Evolutionary conservation across 2,888 invertebrate genomes (phyloP).

Genomic region (Nipponacmea schrenckii): DNA sequence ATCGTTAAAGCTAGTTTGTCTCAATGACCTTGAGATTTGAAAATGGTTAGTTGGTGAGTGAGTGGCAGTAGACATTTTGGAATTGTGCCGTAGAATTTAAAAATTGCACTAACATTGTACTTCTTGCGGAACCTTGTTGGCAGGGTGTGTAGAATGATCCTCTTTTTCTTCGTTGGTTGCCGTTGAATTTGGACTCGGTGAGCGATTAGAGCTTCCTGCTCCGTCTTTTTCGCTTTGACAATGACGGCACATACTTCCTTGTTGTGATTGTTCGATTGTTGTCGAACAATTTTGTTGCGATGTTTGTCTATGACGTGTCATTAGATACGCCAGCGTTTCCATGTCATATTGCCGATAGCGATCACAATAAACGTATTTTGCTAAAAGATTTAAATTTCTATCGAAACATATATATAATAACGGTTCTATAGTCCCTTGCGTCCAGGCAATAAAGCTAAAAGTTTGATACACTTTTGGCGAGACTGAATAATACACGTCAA

Average conservation of each 20-base stretch:
- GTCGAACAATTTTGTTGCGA: constrained; percentile 16
- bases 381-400: constrained; percentile 59
- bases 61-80: no score
- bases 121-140: not conserved
- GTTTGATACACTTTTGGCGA: constrained; percentile 65
- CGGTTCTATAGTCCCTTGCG: constrained; percentile 65
- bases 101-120: not conserved
- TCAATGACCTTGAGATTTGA: no score
- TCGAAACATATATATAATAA: constrained; percentile 65
- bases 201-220: not conserved
- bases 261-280: constrained; percentile 10
- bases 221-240: constrained; percentile 7
- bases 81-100: no score
- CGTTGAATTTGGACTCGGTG: not conserved
- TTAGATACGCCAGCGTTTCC: constrained; percentile 44
- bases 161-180: not conserved
- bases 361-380: constrained; percentile 55
- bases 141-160: not conserved
- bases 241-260: not conserved
- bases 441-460: constrained; percentile 67
- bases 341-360: constrained; percentile 43
- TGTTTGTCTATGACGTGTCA: constrained; percentile 35
- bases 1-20: no score
- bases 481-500: constrained; percentile 62
- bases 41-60: no score